phyloP scores from a whole-genome alignment of 2,797 vertebrate species.

The Sebastes hubbsi region DNA sequence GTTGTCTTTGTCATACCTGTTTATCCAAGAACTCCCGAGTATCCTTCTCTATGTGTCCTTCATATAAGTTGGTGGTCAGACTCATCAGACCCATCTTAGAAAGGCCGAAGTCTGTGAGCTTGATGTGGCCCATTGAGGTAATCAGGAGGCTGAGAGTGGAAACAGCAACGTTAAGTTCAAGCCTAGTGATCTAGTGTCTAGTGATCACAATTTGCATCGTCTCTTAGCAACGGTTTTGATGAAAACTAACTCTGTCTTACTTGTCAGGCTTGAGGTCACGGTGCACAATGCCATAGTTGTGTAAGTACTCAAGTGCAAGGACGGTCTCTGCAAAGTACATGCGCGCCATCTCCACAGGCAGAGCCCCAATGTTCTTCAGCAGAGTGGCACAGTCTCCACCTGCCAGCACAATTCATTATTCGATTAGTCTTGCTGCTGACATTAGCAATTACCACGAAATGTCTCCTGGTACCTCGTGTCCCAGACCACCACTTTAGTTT shows the following conservation, averaged over 20 bases:
- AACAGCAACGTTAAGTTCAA: background rate
- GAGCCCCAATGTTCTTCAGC: slow-evolving; percentile 91
- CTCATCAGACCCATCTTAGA: slow-evolving; percentile 96
- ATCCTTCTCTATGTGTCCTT: slow-evolving; percentile 94
- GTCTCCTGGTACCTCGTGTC: slow-evolving; percentile 2
- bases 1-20: slow-evolving; percentile 78
- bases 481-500: background rate
- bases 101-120: slow-evolving; percentile 91
- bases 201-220: background rate
- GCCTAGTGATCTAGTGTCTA: background rate
- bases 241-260: slow-evolving; percentile 68
- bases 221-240: background rate
- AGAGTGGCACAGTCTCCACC: slow-evolving; percentile 93
- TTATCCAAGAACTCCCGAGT: slow-evolving; percentile 93
- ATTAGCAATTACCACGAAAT: background rate
- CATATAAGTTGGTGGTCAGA: slow-evolving; percentile 92
- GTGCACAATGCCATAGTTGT: slow-evolving; percentile 93
- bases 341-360: slow-evolving; percentile 91
- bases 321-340: slow-evolving; percentile 94
- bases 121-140: slow-evolving; percentile 94
- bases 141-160: slow-evolving; percentile 86
- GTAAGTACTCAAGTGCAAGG: slow-evolving; percentile 90
- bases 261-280: slow-evolving; percentile 94
- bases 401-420: slow-evolving; percentile 44
- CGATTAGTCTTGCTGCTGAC: slow-evolving; percentile 1